Conservation (phyloP, 2,113 vertebrate genomes). For the Psittacula cyanocephala region DNA sequence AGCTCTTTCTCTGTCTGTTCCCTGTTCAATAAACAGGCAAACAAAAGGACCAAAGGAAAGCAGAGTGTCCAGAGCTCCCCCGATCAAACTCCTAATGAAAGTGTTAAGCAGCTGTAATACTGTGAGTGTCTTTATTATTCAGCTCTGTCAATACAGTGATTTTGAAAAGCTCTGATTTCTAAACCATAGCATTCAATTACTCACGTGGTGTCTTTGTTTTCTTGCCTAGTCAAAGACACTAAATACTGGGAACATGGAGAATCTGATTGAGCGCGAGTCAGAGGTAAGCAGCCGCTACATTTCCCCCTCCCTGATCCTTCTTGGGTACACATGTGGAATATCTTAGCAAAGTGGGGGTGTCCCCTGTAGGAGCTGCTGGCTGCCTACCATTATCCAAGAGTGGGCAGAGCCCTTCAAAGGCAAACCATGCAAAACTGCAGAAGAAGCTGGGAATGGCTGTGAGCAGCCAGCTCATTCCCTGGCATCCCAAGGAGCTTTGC, state of each 20-base stretch:
- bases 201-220: background rate
- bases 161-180: background rate
- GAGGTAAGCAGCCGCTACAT: conserved; percentile 76
- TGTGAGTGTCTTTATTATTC: conserved; percentile 72
- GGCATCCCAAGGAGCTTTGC: background rate
- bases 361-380: background rate
- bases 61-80: conserved; percentile 47
- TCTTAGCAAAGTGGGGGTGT: background rate
- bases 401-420: background rate
- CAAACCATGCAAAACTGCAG: fast-evolving
- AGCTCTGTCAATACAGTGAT: background rate
- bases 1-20: background rate
- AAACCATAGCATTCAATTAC: background rate
- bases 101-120: conserved; percentile 81
- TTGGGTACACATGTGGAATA: background rate
- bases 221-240: conserved; percentile 86
- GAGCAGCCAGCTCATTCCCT: background rate
- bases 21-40: conserved; percentile 68
- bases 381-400: background rate
- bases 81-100: conserved; percentile 86
- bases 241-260: conserved; percentile 85
- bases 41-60: conserved; percentile 65
- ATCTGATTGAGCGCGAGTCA: conserved; percentile 72
- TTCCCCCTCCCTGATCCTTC: background rate
- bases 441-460: background rate